Evolutionary conservation across 2,888 invertebrate genomes (phyloP), one percentile per base, ranked within the genome.

Genomic region (Pecten maximus): DNA sequence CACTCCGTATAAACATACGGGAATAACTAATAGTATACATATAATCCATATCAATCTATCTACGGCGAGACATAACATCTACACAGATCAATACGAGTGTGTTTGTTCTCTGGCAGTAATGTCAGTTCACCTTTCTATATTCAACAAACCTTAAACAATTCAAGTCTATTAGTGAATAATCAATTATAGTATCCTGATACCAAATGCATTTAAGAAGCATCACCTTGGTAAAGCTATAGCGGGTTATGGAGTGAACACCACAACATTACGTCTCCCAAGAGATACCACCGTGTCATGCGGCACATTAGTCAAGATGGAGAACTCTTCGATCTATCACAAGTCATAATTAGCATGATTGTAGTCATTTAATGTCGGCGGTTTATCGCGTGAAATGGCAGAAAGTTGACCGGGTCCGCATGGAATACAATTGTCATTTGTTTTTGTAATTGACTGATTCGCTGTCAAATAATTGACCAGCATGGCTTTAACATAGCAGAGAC

Each of bases 301-400:
- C 74, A 15, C 74, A 35, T 74, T 74, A 74, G 74, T 74, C 74
- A 74, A 74, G 74, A 74, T 74, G 28, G 74, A 74, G 35, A 74
- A 74, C 35, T 74, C 74, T 74, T 74, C 74, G 74, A 74, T 74
- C 74, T 74, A 74, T 74, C 74, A 74, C 74, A 74, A 35, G 74
- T 74, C 74, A 74, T 74, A 74, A 74, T 74, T 74, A 74, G 74
- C 74, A 74, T 74, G 28, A 74, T 74, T 74, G 35, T 74, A 35
- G 74, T 74, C 74, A 28, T 35, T 74, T 74, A 74, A 74, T 74
- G 74, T 28, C 74, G 74, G 28, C 28, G 28, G 74, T 74, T 74
- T 74, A 35, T 74, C 28, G 74, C 35, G 35, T 28, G 35, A 74
- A 74, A 74, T 3, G 74, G 74, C 74, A 35, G 74, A 74, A 74